Evolutionary conservation across 2,888 invertebrate species (phyloP), one percentile per base, ranked within the genome.

Genomic region (Serrognathus titanus): DNA sequence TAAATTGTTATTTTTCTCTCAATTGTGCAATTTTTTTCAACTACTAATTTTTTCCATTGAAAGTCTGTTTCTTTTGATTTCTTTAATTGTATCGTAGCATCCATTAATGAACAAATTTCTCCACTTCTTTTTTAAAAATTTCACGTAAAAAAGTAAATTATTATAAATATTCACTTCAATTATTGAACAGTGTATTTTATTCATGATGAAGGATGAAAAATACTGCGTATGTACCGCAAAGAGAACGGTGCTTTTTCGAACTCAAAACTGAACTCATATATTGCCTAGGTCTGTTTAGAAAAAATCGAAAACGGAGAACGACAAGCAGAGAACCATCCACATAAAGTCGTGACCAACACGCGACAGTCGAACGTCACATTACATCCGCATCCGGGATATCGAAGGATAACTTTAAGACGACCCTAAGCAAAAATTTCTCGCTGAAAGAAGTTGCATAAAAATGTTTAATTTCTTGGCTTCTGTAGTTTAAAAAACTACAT

Each of bases 171-270:
- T n/a, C n/a, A n/a, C n/a, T n/a, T n/a, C n/a, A n/a, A n/a, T n/a
- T n/a, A n/a, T n/a, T n/a, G n/a, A n/a, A 43, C 20, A 49, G 49
- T 54, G 43, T 54, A 36, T 38, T 56, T 56, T 51, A 56, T 56
- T 52, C 51, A 52, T 41, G 56, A 48, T n/a, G n/a, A 11, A 48
- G 52, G 46, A 39, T 39, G 37, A 52, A 56, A 51, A 52, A 51
- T 51, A 51, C 47, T 31, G 6, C 24, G 24, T 6, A 31, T 6
- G 24, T 31, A 31, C 7, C 24, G 24, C 6, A 31, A 31, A 31
- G 24, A 31, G 24, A 31, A 31, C 24, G 24, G 41, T 43, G 37
- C 53, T 53, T 53, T 47, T 53, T 31, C 53, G 53, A 53, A 46
- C 53, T 53, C 35, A 11, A 35, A 31, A 13, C 31, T 53, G 53